phyloP scores from a whole-genome alignment of 2,113 vertebrate genomes.

The Pungitius pungitius region DNA sequence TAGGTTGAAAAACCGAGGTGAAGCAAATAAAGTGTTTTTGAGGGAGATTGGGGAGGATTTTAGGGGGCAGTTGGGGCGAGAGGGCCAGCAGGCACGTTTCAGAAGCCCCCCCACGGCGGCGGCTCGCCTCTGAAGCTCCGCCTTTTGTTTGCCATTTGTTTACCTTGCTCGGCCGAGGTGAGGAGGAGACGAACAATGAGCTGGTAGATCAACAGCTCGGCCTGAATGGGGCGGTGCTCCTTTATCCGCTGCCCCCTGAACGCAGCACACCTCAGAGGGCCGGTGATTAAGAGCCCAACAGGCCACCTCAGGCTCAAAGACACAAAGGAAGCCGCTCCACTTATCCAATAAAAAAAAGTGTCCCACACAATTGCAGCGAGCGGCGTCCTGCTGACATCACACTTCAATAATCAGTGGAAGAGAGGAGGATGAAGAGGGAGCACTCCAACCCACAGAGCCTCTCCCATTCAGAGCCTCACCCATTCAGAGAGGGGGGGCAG shows the following conservation, averaged over 20 bases:
- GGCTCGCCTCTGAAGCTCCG: slow-evolving; percentile 67
- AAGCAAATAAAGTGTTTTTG: not conserved
- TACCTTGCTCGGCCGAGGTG: slow-evolving; percentile 75
- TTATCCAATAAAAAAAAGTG: slow-evolving; percentile 80
- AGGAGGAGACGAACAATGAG: slow-evolving; percentile 68
- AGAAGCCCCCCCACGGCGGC: slow-evolving; percentile 41
- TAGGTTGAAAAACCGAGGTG: not conserved
- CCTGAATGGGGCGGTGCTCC: slow-evolving; percentile 69
- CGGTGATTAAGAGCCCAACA: slow-evolving; percentile 78
- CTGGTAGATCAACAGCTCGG: slow-evolving; percentile 73
- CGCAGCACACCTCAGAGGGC: slow-evolving; percentile 69
- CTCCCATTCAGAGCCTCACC: slow-evolving; percentile 25
- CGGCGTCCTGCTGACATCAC: slow-evolving; percentile 70
- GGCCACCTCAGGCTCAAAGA: slow-evolving; percentile 77
- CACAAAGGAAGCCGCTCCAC: slow-evolving; percentile 79
- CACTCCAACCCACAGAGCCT: slow-evolving; percentile 43
- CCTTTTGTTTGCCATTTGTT: slow-evolving; percentile 80
- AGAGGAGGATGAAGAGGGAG: slow-evolving; percentile 41
- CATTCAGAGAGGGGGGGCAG: slow-evolving; percentile 29
- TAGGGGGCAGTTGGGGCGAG: not conserved
- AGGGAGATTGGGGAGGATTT: not conserved
- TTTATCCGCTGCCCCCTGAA: slow-evolving; percentile 71
- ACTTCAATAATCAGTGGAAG: slow-evolving; percentile 68
- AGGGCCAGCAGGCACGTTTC: slow-evolving; percentile 13
- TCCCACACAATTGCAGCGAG: slow-evolving; percentile 58